Base-by-base conservation (phyloP, 2,888 invertebrate species). In the Apamea sordens region DNA sequence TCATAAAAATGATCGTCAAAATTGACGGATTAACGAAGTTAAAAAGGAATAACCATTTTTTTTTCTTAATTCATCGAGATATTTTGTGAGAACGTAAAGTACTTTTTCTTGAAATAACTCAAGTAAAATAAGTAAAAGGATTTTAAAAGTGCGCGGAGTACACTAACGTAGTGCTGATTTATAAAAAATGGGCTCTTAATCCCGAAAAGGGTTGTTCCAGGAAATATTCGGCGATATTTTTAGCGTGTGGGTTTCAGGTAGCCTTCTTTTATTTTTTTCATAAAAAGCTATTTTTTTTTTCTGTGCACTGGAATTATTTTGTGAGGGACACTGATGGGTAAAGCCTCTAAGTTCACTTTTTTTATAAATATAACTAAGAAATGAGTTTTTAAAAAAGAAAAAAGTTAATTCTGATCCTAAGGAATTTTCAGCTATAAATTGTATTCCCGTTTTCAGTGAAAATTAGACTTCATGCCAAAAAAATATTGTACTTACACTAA, bases 141-240 rank as follows among this genome's bases (percentile, higher is more conserved):
- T 80, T 82, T 86, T 83, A 85, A 84, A 86, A 89, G 81, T 88
- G 85, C 84, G 72, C 77, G 67, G 70, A 79, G 82, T 88, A 84
- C 76, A 81, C 76, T 80, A 84, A 76, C 64, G 76, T 83, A 80
- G 79, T 86, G 86, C 82, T 84, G 85, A 82, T 87, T 80, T 82
- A 86, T 86, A 89, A 92, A 91, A 91, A 90, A 87, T 81, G 84
- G 86, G 74, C 67, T 83, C 86, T 79, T 93, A 94, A 94, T 93
- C 94, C 93, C 74, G 36, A 92, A 93, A 94, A 93, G 93, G 94
- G 94, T 94, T 92, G 89, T 89, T 89, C 89, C 80, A 76, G 86
- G 89, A 86, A 92, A 91, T 89, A 87, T 73, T 84, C 78, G 76
- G 84, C 83, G 76, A 83, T 85, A 88, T 90, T 91, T 92, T 89